phyloP scores from a whole-genome alignment of 1,140 invertebrate species.

The Drosophila punjabiensis region DNA sequence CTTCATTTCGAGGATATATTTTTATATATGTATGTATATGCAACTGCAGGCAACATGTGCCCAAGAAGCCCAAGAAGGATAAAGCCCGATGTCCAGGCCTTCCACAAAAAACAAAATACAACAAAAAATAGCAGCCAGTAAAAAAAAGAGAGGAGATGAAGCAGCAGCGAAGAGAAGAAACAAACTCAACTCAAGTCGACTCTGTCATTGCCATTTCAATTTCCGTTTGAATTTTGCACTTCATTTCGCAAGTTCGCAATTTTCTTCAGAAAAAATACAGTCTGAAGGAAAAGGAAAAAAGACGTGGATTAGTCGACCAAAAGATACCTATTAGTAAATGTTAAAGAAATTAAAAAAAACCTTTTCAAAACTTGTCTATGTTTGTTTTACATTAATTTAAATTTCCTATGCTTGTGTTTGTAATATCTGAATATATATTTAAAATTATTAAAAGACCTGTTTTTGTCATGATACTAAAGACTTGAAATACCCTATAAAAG shows the following conservation, averaged over 20 bases:
- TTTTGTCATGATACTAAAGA: too few relatives aligned
- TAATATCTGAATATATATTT: too few relatives aligned
- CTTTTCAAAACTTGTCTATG: too few relatives aligned
- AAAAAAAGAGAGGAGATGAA: constrained; percentile 27
- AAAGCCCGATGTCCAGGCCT: constrained; percentile 29
- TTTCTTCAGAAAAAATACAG: constrained; percentile 59
- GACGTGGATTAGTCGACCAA: neutral
- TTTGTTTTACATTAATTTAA: too few relatives aligned
- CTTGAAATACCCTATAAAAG: too few relatives aligned
- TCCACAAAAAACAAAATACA: constrained; percentile 33
- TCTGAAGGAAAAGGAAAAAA: constrained; percentile 1
- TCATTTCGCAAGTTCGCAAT: constrained; percentile 84
- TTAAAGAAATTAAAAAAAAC: too few relatives aligned
- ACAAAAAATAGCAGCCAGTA: constrained; percentile 14
- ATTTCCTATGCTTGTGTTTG: too few relatives aligned
- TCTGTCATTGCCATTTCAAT: constrained; percentile 84
- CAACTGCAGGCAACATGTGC: constrained; percentile 70
- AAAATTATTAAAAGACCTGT: too few relatives aligned
- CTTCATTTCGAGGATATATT: constrained; percentile 65
- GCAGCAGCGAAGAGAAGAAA: constrained; percentile 29
- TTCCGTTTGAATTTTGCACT: constrained; percentile 84
- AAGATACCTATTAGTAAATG: neutral
- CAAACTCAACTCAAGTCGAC: constrained; percentile 67
- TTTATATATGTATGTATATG: constrained; percentile 32
- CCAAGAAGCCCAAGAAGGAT: constrained; percentile 18